Evolutionary conservation across 92 coral and sea anemone genomes (phyloP), one percentile per base, ranked within the genome.

Genomic region (Zoanthus gigantus): DNA sequence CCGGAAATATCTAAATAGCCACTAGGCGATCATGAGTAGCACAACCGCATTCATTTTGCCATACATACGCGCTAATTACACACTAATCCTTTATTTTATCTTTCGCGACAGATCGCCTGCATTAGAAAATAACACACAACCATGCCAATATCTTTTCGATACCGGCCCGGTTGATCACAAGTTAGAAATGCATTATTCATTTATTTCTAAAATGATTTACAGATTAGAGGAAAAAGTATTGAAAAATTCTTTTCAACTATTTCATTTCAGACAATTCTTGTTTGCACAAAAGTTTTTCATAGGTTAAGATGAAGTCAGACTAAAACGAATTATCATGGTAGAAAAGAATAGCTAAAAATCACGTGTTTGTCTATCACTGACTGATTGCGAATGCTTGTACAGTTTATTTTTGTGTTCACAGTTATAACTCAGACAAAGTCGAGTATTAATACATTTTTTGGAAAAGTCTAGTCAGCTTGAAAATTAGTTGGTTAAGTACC

Each of bases 1-100:
- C 92, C 87, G 87, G 89, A 91, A 84, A 91, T 88, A 91, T 79
- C 91, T 84, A 83, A 88, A 91, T 91, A 84, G 84, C 84, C 92
- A 79, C 72, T 79, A 85, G 94, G 92, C 82, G 91, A 89, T 68
- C 78, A 28, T 72, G 71, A 37, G 54, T 30, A 72, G 69, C 37
- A 46, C 17, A 50, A 76, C 69, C 69, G 87, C 77, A 48, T 71
- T 73, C 79, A 83, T 42, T 46, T 72, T 44, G 71, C 54, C 79
- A 72, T 17, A 84, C 71, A 57, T 18, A 84, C 44, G 60, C 58
- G 71, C 53, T 74, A 84, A 84, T 84, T 72, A 72, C 37, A n/a
- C 46, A 58, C 78, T 74, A 58, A 72, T 74, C 56, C 80, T 60
- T 45, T 53, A 46, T 72, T 53, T 53, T 9, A 34, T 12, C 6